Conservation (phyloP, 2,888 invertebrate species). For the Drosophila prolongata region DNA sequence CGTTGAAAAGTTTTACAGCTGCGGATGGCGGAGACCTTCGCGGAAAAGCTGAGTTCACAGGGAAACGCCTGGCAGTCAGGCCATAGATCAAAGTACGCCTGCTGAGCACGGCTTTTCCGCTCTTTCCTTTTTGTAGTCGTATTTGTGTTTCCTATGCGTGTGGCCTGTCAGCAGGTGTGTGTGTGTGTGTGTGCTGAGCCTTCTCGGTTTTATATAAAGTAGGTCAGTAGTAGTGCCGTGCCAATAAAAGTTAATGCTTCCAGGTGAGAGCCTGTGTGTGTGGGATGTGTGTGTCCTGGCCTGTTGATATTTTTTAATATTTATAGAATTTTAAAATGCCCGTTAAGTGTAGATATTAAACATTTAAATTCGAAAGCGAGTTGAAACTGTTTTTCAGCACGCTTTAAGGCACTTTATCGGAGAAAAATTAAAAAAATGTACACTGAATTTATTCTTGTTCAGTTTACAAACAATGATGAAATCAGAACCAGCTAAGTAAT, state of each 20-base stretch:
- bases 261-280: conserved; percentile 32
- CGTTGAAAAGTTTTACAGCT: conserved; percentile 53
- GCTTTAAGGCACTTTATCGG: conserved; percentile 4
- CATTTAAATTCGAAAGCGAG: conserved; percentile 49
- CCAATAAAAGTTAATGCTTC: conserved; percentile 75
- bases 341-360: conserved; percentile 62
- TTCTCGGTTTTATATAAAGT: conserved; percentile 58
- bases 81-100: conserved; percentile 67
- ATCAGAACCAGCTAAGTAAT: too few relatives aligned
- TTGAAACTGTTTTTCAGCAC: conserved; percentile 29
- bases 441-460: too few relatives aligned
- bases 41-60: conserved; percentile 30
- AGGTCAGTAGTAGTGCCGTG: conserved; percentile 71
- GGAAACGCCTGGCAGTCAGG: conserved; percentile 35
- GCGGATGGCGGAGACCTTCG: conserved; percentile 47
- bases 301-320: conserved; percentile 78
- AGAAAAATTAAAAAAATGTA: neutral
- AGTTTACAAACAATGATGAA: too few relatives aligned
- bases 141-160: conserved; percentile 29
- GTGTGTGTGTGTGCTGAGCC: conserved; percentile 26
- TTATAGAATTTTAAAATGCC: conserved; percentile 75
- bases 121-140: conserved; percentile 18
- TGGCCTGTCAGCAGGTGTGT: conserved; percentile 35
- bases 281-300: conserved; percentile 37
- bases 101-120: conserved; percentile 43